Percentiles rank a stretch among this genome's conserved stretches.
Evolutionary conservation across 53 echinoderm and acorn worm genomes (phyloP).

Genomic region (Echinarachnius parma): DNA sequence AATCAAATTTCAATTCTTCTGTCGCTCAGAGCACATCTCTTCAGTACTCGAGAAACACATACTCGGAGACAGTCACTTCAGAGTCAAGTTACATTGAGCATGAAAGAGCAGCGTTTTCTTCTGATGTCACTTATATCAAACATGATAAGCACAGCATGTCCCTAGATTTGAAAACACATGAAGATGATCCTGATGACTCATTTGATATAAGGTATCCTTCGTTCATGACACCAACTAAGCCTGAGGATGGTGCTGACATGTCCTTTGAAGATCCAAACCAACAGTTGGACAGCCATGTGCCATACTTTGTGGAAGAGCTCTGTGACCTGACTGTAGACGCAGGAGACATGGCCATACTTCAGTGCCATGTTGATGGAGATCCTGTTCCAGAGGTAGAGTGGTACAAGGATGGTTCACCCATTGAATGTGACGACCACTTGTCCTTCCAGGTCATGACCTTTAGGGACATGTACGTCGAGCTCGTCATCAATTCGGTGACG

Average conservation of each 20-base stretch:
- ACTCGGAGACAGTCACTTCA: constrained; percentile 19
- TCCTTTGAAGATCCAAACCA: neutral
- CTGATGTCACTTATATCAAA: neutral
- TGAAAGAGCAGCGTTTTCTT: too few relatives aligned
- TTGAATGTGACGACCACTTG: constrained; percentile 48
- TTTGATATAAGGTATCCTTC: constrained; percentile 14
- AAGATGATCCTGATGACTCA: constrained; percentile 11
- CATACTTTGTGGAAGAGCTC: constrained; percentile 62
- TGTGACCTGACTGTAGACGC: constrained; percentile 64
- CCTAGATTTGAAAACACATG: constrained; percentile 1
- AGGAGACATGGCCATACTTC: constrained; percentile 72
- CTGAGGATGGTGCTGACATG: neutral
- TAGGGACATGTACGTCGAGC: constrained; percentile 65
- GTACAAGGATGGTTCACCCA: constrained; percentile 75
- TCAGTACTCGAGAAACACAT: constrained; percentile 11
- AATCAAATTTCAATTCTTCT: neutral
- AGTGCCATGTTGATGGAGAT: constrained; percentile 70
- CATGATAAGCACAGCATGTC: constrained; percentile 3
- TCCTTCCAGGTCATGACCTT: constrained; percentile 52
- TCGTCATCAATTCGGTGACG: constrained; percentile 63
- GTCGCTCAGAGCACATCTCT: neutral
- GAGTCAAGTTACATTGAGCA: too few relatives aligned
- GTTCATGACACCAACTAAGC: constrained; percentile 28
- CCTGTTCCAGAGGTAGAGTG: constrained; percentile 73
- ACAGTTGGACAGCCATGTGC: neutral